A percentile compares a stretch with the other conserved stretches of the same genome.
These are phyloP conservation scores for Heteractis magnifica DNA, from an alignment of 92 coral and sea anemone genomes.

Conservation along the genomic window DNA sequence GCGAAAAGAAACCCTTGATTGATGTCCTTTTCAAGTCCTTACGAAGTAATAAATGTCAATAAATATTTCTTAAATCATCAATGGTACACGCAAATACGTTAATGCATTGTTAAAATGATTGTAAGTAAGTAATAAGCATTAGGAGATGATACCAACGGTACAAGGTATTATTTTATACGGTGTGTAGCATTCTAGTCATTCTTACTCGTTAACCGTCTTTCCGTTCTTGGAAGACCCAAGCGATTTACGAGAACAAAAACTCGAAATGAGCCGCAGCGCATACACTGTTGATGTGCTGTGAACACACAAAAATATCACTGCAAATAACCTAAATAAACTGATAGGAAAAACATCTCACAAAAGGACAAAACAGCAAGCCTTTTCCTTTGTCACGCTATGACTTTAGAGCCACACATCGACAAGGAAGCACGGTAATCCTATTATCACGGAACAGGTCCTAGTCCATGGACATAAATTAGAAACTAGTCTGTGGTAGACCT, in stretches of 20 bases:
- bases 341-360: conserved; percentile 1
- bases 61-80: neutral
- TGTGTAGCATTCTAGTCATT: conserved; percentile 8
- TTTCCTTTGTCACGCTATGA: conserved; percentile 38
- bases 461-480: conserved; percentile 1
- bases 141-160: neutral
- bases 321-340: conserved; percentile 23
- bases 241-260: neutral
- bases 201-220: conserved; percentile 4
- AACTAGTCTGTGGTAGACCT: neutral
- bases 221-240: neutral
- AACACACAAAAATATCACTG: conserved; percentile 1
- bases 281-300: conserved; percentile 6
- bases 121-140: neutral
- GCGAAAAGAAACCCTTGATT: conserved; percentile 6
- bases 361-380: conserved; percentile 21
- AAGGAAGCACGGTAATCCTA: conserved; percentile 24
- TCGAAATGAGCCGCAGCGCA: neutral
- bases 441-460: conserved; percentile 23
- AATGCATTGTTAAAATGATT: neutral
- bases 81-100: conserved; percentile 3
- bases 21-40: conserved; percentile 10
- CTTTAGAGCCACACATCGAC: neutral
- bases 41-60: conserved; percentile 6
- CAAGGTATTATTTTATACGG: neutral